Conservation (phyloP, 2,888 invertebrate genomes). For the Idaea biselata region DNA sequence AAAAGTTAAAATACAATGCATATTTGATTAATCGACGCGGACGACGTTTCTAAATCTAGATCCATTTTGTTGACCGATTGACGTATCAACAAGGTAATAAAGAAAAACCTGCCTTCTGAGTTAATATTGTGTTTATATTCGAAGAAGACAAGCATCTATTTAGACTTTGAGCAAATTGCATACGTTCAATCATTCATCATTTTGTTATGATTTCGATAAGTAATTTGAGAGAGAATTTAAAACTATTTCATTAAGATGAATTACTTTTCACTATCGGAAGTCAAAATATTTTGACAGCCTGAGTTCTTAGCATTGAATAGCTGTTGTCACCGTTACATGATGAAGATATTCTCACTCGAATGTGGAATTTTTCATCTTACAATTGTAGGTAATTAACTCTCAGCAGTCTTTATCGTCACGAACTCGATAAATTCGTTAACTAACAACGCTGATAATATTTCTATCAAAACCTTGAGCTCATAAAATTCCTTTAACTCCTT, state of each 20-base stretch:
- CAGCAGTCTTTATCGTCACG: slow-evolving; percentile 51
- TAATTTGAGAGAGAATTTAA: neutral
- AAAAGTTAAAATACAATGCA: neutral
- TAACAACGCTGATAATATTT: slow-evolving; percentile 25
- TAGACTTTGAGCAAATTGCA: neutral
- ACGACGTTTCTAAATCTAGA: neutral
- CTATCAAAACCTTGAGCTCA: slow-evolving; percentile 24
- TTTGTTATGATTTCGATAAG: neutral
- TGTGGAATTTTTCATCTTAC: slow-evolving; percentile 40
- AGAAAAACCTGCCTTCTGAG: neutral
- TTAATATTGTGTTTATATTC: neutral
- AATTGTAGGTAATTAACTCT: slow-evolving; percentile 43
- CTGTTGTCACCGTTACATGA: neutral
- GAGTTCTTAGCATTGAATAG: neutral
- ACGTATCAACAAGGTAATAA: neutral
- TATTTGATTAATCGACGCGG: neutral
- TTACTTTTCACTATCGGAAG: neutral
- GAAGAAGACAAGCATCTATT: neutral
- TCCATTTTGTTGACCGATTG: neutral
- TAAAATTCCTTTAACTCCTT: slow-evolving; percentile 20
- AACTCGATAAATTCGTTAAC: slow-evolving; percentile 44
- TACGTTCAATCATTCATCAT: neutral
- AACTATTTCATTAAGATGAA: neutral
- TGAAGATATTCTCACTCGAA: slow-evolving; percentile 4
- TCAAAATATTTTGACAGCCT: neutral